Percentiles rank a stretch among this genome's conserved stretches.
These are phyloP conservation scores for Sandelia bainsii DNA, from an alignment of 2,797 vertebrate species.

Conservation along the genomic window DNA sequence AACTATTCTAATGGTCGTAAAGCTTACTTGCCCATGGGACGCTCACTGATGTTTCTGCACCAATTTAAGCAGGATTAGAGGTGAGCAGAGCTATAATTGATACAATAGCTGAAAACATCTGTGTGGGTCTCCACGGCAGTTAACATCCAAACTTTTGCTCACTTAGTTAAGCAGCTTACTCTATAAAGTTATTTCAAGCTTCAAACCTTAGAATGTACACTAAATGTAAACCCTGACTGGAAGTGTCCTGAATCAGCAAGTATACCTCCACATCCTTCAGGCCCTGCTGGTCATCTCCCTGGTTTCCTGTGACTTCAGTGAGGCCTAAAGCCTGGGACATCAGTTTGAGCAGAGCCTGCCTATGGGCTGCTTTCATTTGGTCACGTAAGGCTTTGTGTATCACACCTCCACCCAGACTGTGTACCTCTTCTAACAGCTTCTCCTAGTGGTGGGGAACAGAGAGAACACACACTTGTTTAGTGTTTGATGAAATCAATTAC, in stretches of 20 bases:
- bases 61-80: too few species aligned
- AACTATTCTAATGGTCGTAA: too few species aligned
- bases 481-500: not conserved
- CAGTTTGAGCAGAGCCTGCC: conserved; percentile 76
- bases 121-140: not conserved
- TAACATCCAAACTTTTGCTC: not conserved
- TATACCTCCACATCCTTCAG: conserved; percentile 87
- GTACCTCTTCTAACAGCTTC: conserved; percentile 76
- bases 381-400: conserved; percentile 81
- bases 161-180: not conserved
- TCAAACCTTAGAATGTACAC: not conserved
- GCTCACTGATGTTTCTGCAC: too few species aligned
- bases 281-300: conserved; percentile 74
- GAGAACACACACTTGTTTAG: not conserved
- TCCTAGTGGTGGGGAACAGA: conserved; percentile 61
- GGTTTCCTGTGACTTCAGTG: conserved; percentile 32
- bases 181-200: not conserved
- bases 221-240: not conserved
- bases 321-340: conserved; percentile 81
- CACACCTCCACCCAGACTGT: conserved; percentile 80
- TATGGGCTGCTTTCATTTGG: conserved; percentile 61
- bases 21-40: too few species aligned
- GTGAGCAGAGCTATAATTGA: not conserved
- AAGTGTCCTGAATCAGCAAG: not conserved
- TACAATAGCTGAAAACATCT: not conserved